Evolutionary conservation across 2,113 vertebrate species (phyloP), one percentile per base, ranked within the genome.

Genomic region (Hemichromis elongatus): DNA sequence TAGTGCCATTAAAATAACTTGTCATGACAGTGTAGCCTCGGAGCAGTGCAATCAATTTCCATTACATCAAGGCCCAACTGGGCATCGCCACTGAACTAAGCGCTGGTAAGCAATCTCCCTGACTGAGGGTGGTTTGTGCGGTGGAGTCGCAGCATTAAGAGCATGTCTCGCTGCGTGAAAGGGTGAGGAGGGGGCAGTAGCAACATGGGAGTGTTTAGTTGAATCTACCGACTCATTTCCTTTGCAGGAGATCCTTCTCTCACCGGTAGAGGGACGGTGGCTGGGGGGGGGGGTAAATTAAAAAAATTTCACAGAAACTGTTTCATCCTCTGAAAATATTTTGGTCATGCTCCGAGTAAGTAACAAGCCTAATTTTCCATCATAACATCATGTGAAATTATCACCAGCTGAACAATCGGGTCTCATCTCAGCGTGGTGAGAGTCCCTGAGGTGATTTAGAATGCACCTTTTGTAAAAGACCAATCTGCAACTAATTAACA

Each of bases 1-100:
- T 91, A 91, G 85, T 91, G 88, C 86, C 88, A 86, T 92, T 93
- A 92, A 92, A 94, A 92, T 90, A 92, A 94, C 91, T 92, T 94
- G 93, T 95, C 91, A 93, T 92, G 92, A 93, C 92, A 93, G 91
- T 79, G 90, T 85, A 89, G 92, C 89, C 90, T 87, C 85, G 86
- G 85, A 94, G 94, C 93, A 83, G 61, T 21, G 84, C 93, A 95
- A 95, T 95, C 94, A 95, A 95, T 95, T 95, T 94, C 91, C 92
- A 95, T 95, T 92, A 95, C 86, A 94, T 94, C 93, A 93, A 88
- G 88, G 88, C 77, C 92, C 88, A 85, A 82, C 87, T 91, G 92
- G 90, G 87, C 88, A 91, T 82, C 66, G 42, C 73, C 73, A 91
- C 91, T 84, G 84, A 93, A 89, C 88, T 90, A 84, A 91, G 90